Evolutionary conservation across 2,113 vertebrate species (phyloP), one percentile per base, ranked within the genome.

Genomic region (Silurus asotus): DNA sequence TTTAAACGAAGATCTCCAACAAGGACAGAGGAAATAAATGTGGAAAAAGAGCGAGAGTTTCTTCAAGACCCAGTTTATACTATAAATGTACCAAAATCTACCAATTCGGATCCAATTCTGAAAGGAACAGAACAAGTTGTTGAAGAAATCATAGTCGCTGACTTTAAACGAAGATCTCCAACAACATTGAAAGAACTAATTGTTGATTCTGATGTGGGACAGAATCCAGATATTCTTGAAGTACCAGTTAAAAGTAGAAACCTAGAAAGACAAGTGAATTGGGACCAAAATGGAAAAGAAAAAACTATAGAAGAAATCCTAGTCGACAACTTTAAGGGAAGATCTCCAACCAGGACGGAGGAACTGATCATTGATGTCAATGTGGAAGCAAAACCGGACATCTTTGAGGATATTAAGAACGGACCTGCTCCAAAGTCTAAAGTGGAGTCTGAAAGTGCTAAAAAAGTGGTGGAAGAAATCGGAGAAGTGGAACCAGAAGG

Each of bases 1-100:
- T 49, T 80, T 11, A 84, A 53, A 77, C 75, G 9, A 55, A 65
- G 58, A n/a, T 77, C 74, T 78, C 58, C 74, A 53, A 84, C 48
- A 53, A 76, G 48, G 19, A 62, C 20, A 61, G 58, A 84, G 61
- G 83, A 77, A 51, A 15, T 77, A 15, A 77, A 77, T 25, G 6
- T 53, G 5, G 10, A 55, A 25, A 55, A 25, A 3, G n/a, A 77
- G 55, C 23, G 13, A 15, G 49, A 28, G 55, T 2, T 25, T 25
- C 13, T 14, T 77, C 49, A 53, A 77, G 51, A 10, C 7, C 75
- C 75, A 7, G 23, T 11, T 77, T 15, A 80, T 80, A 77, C 61
- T 80, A 4, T 80, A 61, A 61, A 59, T n/a, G 19, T 8, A 8
- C 4, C 9, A 49, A 81, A 81, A 81, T 49, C 2, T 81, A 6